These are phyloP conservation scores for Holothuria glaberrima DNA, from an alignment of 35 echinoderm and acorn worm genomes.

Conservation along the genomic window DNA sequence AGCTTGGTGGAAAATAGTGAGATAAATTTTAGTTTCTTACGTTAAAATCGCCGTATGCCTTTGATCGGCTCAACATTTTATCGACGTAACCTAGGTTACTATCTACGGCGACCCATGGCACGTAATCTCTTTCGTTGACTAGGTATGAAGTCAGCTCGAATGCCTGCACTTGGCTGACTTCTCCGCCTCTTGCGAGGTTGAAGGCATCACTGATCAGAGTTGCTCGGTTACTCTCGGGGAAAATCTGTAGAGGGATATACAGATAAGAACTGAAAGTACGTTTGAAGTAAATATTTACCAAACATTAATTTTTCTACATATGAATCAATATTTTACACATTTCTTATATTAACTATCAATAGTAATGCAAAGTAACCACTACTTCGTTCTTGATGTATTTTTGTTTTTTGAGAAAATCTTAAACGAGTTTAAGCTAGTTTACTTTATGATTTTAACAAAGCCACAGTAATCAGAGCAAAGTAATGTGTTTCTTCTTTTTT, in stretches of 20 bases:
- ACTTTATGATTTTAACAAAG: too few relatives aligned
- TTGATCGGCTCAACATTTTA: conserved; percentile 71
- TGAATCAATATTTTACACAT: not conserved
- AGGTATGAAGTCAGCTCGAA: conserved; percentile 79
- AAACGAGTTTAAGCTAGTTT: too few relatives aligned
- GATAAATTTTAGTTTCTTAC: conserved; percentile 53
- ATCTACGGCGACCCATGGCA: conserved; percentile 76
- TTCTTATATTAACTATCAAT: not conserved
- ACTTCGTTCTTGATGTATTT: too few relatives aligned
- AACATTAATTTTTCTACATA: too few relatives aligned
- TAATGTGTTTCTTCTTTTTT: too few relatives aligned
- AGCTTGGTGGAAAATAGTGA: not conserved
- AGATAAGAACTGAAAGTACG: not conserved
- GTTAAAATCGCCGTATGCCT: conserved; percentile 77
- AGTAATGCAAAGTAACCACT: not conserved
- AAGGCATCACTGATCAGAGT: conserved; percentile 79
- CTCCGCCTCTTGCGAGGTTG: conserved; percentile 64
- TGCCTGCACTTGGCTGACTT: conserved; percentile 59
- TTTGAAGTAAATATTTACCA: not conserved
- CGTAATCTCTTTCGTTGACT: conserved; percentile 73
- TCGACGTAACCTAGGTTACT: conserved; percentile 83
- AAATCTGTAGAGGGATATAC: conserved; percentile 35
- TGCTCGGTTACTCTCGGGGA: conserved; percentile 69
- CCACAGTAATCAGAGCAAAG: too few relatives aligned
- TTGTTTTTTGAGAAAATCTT: too few relatives aligned